phyloP scores from a whole-genome alignment of 2,797 vertebrate species.

The Falco naumanni region DNA sequence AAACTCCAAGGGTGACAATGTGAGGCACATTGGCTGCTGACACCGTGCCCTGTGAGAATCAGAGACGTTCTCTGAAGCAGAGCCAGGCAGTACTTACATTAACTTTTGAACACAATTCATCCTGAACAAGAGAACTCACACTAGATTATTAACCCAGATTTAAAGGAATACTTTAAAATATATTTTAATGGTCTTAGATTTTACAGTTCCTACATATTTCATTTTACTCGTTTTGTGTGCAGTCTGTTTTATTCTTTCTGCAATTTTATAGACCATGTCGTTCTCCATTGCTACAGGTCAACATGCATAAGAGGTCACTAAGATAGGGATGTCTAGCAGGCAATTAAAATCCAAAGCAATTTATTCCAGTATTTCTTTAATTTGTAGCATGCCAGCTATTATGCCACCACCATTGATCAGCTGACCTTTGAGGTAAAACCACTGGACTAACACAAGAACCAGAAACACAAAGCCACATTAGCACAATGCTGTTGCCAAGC shows the following conservation, averaged over 20 bases:
- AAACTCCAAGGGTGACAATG: neutral
- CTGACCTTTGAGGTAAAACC: neutral
- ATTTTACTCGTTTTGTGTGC: neutral
- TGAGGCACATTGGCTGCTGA: fast-evolving
- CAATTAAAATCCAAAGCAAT: neutral
- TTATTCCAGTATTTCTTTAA: neutral
- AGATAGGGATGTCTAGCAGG: neutral
- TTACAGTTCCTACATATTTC: neutral
- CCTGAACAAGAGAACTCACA: neutral
- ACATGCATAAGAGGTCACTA: neutral
- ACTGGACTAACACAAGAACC: neutral
- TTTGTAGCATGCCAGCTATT: neutral
- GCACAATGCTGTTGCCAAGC: neutral
- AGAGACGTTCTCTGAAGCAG: neutral
- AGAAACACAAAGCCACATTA: fast-evolving
- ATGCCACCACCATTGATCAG: neutral
- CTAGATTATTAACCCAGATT: neutral
- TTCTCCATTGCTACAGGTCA: neutral
- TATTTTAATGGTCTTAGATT: neutral
- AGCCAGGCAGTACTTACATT: neutral
- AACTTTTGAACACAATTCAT: neutral
- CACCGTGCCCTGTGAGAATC: too few species aligned
- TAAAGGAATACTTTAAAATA: neutral
- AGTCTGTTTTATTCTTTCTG: neutral
- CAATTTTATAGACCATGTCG: neutral